phyloP scores from a whole-genome alignment of 2,113 vertebrate genomes.

The Geococcyx californianus region DNA sequence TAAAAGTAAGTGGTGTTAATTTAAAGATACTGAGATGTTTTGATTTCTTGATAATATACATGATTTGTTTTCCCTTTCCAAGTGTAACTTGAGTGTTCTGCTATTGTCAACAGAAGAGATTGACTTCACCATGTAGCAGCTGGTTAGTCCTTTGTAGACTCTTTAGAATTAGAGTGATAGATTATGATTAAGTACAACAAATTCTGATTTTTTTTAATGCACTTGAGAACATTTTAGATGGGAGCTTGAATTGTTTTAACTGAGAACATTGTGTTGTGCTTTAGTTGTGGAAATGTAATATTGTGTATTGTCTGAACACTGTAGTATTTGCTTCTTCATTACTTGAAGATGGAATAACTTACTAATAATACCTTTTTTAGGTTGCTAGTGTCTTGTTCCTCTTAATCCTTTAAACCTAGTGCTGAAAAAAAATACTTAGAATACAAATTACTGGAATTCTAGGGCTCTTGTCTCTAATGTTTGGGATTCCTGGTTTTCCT shows the following conservation, averaged over 20 bases:
- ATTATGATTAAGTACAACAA: neutral
- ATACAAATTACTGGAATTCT: neutral
- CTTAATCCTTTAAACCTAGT: neutral
- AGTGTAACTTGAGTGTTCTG: neutral
- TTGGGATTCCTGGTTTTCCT: neutral
- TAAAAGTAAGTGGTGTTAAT: slow-evolving; percentile 85
- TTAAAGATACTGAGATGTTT: neutral
- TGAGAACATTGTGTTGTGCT: neutral
- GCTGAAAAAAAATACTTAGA: neutral
- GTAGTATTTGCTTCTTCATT: neutral
- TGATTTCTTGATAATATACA: neutral
- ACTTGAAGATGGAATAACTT: neutral
- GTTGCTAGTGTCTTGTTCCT: neutral
- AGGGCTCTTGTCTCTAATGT: neutral
- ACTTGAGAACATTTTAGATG: neutral
- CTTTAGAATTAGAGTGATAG: neutral
- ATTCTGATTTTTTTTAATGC: fast-evolving
- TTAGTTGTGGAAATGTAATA: neutral
- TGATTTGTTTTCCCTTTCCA: neutral
- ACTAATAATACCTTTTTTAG: neutral
- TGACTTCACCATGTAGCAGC: neutral
- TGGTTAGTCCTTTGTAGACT: neutral
- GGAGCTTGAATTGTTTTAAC: neutral
- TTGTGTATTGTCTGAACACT: neutral
- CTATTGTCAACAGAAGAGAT: neutral